Base-by-base conservation (phyloP, 1,140 invertebrate genomes). In the Camponotus vicinus region DNA sequence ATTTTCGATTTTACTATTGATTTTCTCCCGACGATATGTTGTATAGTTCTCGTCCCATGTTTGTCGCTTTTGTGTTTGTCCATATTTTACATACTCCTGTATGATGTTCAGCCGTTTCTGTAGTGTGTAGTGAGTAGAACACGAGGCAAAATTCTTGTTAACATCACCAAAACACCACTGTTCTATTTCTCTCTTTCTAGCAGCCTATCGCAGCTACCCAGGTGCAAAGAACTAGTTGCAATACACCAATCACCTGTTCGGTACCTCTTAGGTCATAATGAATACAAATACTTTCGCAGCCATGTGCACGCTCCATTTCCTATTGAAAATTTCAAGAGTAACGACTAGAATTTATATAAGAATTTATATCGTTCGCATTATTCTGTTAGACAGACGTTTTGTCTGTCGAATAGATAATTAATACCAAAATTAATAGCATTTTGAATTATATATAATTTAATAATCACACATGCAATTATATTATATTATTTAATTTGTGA, bases 141-240 rank as follows among this genome's bases (percentile, higher is more conserved):
- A 94, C 93, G 90, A 93, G 93, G 93, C 93, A 94, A 84, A 94
- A 92, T 93, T 95, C 93, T 94, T 93, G 94, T 95, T 94, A 93
- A 94, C 92, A 93, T 94, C 94, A 95, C 94, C 93, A 92, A 87
- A 90, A 94, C 94, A 95, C 95, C 93, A 95, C 94, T 95, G 92
- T 95, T 95, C 94, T 95, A 94, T 95, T 95, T 95, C 93, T 95
- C 92, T 95, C 94, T 95, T 95, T 95, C 94, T 95, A 95, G 94
- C 94, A 95, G 94, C 94, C 95, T 95, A 95, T 95, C 94, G 95
- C 95, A 95, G 94, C 94, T 94, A 94, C 92, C 93, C 94, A 95
- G 95, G 94, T 95, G 95, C 95, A 95, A 95, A 94, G 93, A 93
- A 94, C 91, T 94, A 95, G 94, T 94, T 93, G 94, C 94, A 94